phyloP scores from a whole-genome alignment of 2,113 vertebrate species.

The Cavia aperea region DNA sequence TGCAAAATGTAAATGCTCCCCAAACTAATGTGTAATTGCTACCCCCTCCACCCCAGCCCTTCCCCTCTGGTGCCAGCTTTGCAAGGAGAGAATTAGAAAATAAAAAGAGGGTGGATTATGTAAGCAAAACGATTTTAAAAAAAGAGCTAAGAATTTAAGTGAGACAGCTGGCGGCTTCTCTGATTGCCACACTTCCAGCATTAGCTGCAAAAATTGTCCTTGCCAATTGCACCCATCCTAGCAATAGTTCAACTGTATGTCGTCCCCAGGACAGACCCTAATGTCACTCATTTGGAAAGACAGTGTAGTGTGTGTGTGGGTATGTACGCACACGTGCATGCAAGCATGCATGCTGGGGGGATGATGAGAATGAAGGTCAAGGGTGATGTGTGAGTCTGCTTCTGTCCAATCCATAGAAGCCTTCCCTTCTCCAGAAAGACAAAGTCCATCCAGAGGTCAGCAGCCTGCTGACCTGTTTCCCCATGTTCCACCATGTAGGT shows the following conservation, averaged over 20 bases:
- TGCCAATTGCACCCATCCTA: constrained; percentile 48
- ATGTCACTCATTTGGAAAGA: background rate
- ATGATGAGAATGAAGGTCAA: background rate
- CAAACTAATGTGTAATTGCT: constrained; percentile 68
- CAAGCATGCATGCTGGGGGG: no score
- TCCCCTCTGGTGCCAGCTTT: constrained; percentile 68
- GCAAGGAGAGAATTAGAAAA: constrained; percentile 73
- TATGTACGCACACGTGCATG: no score
- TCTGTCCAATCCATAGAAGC: background rate
- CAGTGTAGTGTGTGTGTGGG: background rate
- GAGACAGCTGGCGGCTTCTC: constrained; percentile 69
- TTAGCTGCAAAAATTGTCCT: constrained; percentile 64
- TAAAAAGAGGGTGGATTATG: constrained; percentile 73
- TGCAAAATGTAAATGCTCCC: constrained; percentile 73
- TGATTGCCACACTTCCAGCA: constrained; percentile 69
- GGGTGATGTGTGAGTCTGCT: background rate
- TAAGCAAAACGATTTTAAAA: constrained; percentile 72
- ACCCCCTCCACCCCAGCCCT: constrained; percentile 65
- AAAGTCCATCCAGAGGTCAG: background rate
- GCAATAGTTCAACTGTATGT: constrained; percentile 50
- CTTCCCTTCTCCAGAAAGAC: background rate
- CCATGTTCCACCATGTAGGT: background rate
- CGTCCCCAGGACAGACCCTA: constrained; percentile 21
- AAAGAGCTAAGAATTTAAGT: constrained; percentile 70
- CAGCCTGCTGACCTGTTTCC: background rate